Percentiles rank a stretch among this genome's conserved stretches.
These are phyloP conservation scores for Ariopsis seemanni DNA, from an alignment of 2,113 vertebrate genomes.

Conservation along the genomic window DNA sequence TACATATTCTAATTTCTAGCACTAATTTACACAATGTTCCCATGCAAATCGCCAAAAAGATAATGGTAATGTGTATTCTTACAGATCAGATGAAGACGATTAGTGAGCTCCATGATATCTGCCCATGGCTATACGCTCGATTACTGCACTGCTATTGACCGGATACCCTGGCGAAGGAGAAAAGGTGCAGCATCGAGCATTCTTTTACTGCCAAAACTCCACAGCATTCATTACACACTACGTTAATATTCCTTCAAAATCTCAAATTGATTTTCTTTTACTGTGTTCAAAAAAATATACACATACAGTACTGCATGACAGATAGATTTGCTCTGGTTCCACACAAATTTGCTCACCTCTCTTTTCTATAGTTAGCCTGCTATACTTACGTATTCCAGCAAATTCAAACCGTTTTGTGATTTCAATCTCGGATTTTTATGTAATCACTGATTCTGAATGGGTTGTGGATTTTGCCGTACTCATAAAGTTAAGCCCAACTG, in stretches of 20 bases:
- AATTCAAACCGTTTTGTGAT: neutral
- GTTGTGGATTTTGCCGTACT: neutral
- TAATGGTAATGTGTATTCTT: neutral
- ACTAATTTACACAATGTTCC: conserved; percentile 12
- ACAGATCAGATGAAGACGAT: neutral
- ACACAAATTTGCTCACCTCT: neutral
- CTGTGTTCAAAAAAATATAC: neutral
- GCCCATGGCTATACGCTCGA: neutral
- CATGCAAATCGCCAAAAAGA: neutral
- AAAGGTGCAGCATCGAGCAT: neutral
- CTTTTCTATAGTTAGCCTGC: neutral
- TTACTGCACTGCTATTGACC: neutral
- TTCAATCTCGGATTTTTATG: neutral
- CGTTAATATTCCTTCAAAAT: neutral
- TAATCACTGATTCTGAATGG: neutral
- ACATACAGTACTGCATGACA: neutral
- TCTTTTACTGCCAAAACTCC: neutral
- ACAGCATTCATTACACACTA: conserved; percentile 5
- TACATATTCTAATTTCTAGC: conserved; percentile 9
- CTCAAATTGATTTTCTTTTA: neutral
- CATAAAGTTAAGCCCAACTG: neutral
- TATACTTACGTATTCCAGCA: neutral
- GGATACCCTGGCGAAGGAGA: neutral
- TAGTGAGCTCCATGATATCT: neutral
- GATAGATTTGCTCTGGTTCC: neutral